Evolutionary conservation across 2,113 vertebrate genomes (phyloP), one percentile per base, ranked within the genome.

Genomic region (Pavo muticus): DNA sequence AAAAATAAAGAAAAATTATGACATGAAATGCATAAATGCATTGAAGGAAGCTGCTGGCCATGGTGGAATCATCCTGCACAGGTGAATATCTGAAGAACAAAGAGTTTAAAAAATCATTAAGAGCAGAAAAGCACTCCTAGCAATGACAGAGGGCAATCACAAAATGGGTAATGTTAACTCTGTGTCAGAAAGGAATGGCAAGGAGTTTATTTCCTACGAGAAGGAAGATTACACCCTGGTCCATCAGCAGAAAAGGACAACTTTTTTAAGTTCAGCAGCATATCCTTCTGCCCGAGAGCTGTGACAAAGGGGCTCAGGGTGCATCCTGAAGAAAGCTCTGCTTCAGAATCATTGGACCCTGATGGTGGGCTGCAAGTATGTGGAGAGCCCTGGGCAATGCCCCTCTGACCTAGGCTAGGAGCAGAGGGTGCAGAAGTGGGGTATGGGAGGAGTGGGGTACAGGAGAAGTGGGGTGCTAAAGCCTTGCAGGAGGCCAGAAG

Each of bases 311-410:
- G 11, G 56, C 71, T 76, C 54, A 21, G 64, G 40, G 69, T 23
- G 47, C 23, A 39, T 69, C 25, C 30, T 79, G 44, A 67, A 69
- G 60, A 87, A 19, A 60, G 23, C 35, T 72, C 32, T 88, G 72
- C 44, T 85, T 86, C 76, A 83, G 64, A 52, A 91, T 17, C 23
- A 69, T 3, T 2, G 0, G 40, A 20, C 24, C 1, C 1, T 27
- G 20, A 50, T 6, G 17, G 1, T 0, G 0, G n/a, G 1, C 32
- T 94, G 37, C 1, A 57, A 59, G 68, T 6, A 57, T 52, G 63
- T 0, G 0, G 44, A 76, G 82, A 61, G 7, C 25, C 14, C 1
- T 0, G 74, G 39, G 16, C 0, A 1, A 37, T 32, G 40, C 21
- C 11, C 8, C 32, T 79, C 15, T 73, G 40, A 37, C 44, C 63